Base-by-base conservation (phyloP, 2,888 invertebrate species). In the Alcis repandata region DNA sequence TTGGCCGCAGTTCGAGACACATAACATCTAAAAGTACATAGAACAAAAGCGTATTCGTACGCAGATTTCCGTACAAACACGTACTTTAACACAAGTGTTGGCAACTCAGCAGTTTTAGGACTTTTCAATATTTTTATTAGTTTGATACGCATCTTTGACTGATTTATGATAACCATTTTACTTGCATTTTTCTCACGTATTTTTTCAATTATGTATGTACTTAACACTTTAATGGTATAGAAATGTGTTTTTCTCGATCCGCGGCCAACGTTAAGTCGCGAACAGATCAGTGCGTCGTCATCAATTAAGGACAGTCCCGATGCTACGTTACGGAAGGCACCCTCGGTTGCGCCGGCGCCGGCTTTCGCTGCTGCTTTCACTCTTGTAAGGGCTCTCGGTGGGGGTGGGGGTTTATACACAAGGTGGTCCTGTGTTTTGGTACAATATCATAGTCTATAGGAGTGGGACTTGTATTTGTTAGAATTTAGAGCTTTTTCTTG, bases 251-350 rank as follows among this genome's bases (percentile, higher is more conserved):
- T 54, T 65, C 22, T 62, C 56, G 64, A 70, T 10, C 64, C 67
- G 56, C 51, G 9, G 52, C 41, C 61, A 63, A 63, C 43, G 19
- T 27, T 10, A 64, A 59, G 52, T 33, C 53, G 48, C 63, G 48
- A 67, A 60, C 68, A 59, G 63, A 51, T 61, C 46, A 43, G 33
- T 38, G 63, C 63, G 68, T 63, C 66, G 52, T 56, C 40, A 56
- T 72, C 74, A 70, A 70, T 67, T 66, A 78, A 77, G 76, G 77
- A 77, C 76, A 77, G 59, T 72, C 76, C 76, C 68, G 66, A 54
- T 67, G 48, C 49, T 59, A 56, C 59, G 53, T 52, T 53, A 58
- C 67, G 56, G 74, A 74, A 78, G 78, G 78, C 77, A 76, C 77
- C 75, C 74, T 60, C 59, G 77, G 70, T 70, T 41, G 68, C 72